These are phyloP conservation scores for Sebastes trivittatus DNA, from an alignment of 2,797 vertebrate species.

Conservation along the genomic window DNA sequence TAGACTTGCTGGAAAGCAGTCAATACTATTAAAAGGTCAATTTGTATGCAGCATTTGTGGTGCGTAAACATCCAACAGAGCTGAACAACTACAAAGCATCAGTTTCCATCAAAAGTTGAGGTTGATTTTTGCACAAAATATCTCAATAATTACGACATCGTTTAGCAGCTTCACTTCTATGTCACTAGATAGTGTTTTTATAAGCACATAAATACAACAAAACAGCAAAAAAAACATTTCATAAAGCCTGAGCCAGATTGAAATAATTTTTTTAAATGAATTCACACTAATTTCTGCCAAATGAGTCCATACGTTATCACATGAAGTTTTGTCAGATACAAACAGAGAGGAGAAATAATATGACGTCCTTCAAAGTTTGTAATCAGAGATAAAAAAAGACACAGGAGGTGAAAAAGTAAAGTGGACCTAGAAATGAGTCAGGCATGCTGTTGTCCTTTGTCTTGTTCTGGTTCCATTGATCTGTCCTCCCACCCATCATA, in stretches of 20 bases:
- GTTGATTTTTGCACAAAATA: neutral
- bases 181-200: neutral
- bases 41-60: neutral
- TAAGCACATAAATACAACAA: neutral
- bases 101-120: neutral
- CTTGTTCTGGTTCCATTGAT: conserved; percentile 71
- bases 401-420: conserved; percentile 31
- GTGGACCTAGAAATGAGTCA: conserved; percentile 69
- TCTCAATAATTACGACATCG: neutral
- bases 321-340: neutral
- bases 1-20: too few species aligned
- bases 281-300: too few species aligned
- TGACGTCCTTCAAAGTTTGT: neutral
- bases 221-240: neutral
- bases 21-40: too few species aligned
- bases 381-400: neutral
- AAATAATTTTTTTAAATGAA: neutral
- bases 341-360: neutral
- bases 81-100: neutral
- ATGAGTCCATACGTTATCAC: too few species aligned
- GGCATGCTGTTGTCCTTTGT: conserved; percentile 74
- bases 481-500: conserved; percentile 65
- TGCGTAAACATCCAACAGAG: neutral
- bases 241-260: neutral
- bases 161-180: neutral